A percentile compares a stretch with the other conserved stretches of the same genome.
These are phyloP conservation scores for Dolichomitus sp. DNA, from an alignment of 2,888 invertebrate genomes.

Conservation along the genomic window DNA sequence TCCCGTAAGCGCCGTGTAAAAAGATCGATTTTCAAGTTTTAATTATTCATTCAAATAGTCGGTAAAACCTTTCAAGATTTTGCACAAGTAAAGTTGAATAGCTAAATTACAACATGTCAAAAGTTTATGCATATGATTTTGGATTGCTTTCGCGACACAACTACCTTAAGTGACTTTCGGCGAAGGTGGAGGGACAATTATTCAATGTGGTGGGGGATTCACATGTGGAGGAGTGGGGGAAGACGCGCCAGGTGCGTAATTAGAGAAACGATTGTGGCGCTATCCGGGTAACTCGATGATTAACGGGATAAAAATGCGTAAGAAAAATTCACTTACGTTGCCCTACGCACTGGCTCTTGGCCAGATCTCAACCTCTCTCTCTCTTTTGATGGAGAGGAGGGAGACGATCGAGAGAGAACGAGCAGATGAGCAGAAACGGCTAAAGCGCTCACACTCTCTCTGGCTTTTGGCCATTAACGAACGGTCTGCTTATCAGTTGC, in stretches of 20 bases:
- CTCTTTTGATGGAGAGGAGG: slow-evolving; percentile 16
- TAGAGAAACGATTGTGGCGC: slow-evolving; percentile 10
- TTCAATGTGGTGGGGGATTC: neutral
- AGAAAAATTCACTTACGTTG: slow-evolving; percentile 56
- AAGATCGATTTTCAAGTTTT: too few relatives aligned
- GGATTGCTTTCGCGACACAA: too few relatives aligned
- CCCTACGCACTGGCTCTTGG: slow-evolving; percentile 78
- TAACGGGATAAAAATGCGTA: slow-evolving; percentile 59
- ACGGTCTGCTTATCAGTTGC: slow-evolving; percentile 81
- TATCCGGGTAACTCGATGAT: slow-evolving; percentile 11
- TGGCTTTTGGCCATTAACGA: slow-evolving; percentile 79
- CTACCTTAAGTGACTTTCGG: slow-evolving; percentile 42
- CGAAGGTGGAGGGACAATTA: neutral
- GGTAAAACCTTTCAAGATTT: too few relatives aligned
- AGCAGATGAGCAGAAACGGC: neutral
- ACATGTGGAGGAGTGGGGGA: slow-evolving; percentile 2
- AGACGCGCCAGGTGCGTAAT: slow-evolving; percentile 56
- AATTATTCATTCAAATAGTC: too few relatives aligned
- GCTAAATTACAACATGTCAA: too few relatives aligned
- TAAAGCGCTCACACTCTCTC: neutral
- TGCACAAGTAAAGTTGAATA: too few relatives aligned
- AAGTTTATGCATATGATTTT: too few relatives aligned
- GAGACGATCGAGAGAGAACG: slow-evolving; percentile 4
- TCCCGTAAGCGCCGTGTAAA: too few relatives aligned
- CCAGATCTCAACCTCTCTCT: slow-evolving; percentile 60